These are phyloP conservation scores for Trypoxylon attenuatum DNA, from an alignment of 2,888 invertebrate genomes.

Conservation along the genomic window DNA sequence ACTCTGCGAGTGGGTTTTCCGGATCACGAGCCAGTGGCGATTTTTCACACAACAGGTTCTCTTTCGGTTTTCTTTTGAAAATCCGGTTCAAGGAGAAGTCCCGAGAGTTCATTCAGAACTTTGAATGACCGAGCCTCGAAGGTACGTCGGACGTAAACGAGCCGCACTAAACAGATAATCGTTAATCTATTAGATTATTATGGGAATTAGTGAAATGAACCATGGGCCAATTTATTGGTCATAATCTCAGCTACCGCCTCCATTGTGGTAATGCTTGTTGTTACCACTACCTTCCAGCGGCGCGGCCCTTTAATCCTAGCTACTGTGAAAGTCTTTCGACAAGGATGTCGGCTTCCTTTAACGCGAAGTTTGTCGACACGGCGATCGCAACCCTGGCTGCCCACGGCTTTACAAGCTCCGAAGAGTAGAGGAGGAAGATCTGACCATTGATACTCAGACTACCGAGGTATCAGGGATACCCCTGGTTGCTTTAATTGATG, in stretches of 20 bases:
- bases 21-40: background rate
- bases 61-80: slow-evolving; percentile 1
- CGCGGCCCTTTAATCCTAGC: slow-evolving; percentile 67
- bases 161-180: slow-evolving; percentile 73
- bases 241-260: slow-evolving; percentile 67
- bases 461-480: slow-evolving; percentile 35
- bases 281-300: slow-evolving; percentile 56
- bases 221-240: slow-evolving; percentile 73
- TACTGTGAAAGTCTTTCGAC: slow-evolving; percentile 52
- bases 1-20: background rate
- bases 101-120: slow-evolving; percentile 48
- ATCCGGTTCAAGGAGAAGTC: slow-evolving; percentile 16
- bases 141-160: slow-evolving; percentile 61
- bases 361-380: slow-evolving; percentile 50
- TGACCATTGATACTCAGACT: slow-evolving; percentile 52
- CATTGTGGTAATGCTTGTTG: slow-evolving; percentile 59
- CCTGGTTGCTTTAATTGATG: slow-evolving; percentile 67
- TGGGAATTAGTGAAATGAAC: slow-evolving; percentile 74
- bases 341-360: slow-evolving; percentile 65
- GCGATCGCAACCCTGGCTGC: slow-evolving; percentile 24
- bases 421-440: slow-evolving; percentile 30
- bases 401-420: slow-evolving; percentile 20
- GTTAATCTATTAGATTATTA: slow-evolving; percentile 74
- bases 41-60: slow-evolving; percentile 22
- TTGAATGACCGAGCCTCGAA: slow-evolving; percentile 28